These are phyloP conservation scores for Circaetus gallicus DNA, from an alignment of 2,113 vertebrate genomes.

Conservation along the genomic window DNA sequence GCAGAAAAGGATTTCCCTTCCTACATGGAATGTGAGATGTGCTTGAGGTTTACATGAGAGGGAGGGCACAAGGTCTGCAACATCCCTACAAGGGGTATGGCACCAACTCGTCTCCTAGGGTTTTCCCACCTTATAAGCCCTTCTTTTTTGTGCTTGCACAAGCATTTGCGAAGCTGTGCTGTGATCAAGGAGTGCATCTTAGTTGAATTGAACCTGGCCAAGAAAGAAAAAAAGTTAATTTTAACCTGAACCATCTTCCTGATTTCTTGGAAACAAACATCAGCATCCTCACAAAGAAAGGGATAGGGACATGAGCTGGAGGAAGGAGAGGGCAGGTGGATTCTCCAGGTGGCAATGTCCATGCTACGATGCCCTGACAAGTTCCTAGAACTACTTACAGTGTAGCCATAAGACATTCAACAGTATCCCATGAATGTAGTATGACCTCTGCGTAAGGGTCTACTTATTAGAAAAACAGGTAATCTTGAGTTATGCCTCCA, in stretches of 20 bases:
- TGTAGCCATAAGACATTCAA: neutral
- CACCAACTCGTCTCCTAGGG: neutral
- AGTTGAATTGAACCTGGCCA: neutral
- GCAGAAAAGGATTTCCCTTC: neutral
- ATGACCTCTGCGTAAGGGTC: neutral
- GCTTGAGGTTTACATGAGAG: neutral
- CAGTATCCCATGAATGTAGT: neutral
- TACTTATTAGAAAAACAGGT: neutral
- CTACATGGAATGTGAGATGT: neutral
- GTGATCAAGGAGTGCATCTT: neutral
- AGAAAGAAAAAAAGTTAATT: neutral
- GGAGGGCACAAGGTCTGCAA: neutral
- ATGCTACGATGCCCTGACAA: fast-evolving
- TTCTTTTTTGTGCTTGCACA: neutral
- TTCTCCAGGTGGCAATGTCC: neutral
- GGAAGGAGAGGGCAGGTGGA: neutral
- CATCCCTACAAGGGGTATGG: neutral
- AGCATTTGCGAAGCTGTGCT: neutral
- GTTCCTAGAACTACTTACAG: neutral
- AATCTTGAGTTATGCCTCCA: neutral
- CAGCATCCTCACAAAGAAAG: neutral
- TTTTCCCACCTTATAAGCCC: neutral
- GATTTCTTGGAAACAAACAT: neutral
- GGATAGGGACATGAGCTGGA: neutral
- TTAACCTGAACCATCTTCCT: neutral